Base-by-base conservation (phyloP, 2,113 vertebrate genomes). In the Psilopogon haemacephalus region DNA sequence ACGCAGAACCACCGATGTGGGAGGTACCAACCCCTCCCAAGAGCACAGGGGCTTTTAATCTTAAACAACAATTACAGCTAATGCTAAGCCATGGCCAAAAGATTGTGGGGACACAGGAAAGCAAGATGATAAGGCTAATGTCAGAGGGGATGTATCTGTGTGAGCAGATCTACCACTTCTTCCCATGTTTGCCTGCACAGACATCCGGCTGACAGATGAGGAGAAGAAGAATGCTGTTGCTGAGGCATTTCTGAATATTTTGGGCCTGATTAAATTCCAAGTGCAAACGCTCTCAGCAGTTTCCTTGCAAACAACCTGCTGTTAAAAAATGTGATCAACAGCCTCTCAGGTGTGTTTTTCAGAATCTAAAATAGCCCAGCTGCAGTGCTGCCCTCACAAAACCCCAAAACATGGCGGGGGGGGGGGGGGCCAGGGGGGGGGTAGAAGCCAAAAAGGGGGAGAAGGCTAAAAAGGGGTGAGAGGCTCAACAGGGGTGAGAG, bases 291-390 rank as follows among this genome's bases (percentile, higher is more conserved):
- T 94, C 81, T 86, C 86, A 88, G 94, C 90, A 62, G 89, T 58
- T 92, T 69, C 92, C 90, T 82, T 60, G 75, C 88, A 92, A 94
- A 96, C 87, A 95, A 88, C 70, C 78, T 72, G 82, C 91, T 94
- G 84, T 71, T 95, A 65, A 86, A 92, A 86, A 86, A 86, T 59
- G 76, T 94, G 96, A 95, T 91, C 85, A 93, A 85, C 86, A 91
- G 63, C 90, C 81, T 81, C 81, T 86, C 79, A 84, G 84, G 94
- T 95, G 87, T 84, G 79, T 91, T 95, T 95, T 69, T 56, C 65
- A 74, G 89, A 79, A 86, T 72, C 69, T 82, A 79, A 95, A 95
- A 88, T 58, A 94, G 69, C 50, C 8, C 70, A 65, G 78, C 78
- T 91, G 60, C 1, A 0, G 70, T 64, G 89, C 94, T 96, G 95